These are phyloP conservation scores for Catostomus latipinnis DNA, from an alignment of 2,797 vertebrate genomes.

Conservation along the genomic window DNA sequence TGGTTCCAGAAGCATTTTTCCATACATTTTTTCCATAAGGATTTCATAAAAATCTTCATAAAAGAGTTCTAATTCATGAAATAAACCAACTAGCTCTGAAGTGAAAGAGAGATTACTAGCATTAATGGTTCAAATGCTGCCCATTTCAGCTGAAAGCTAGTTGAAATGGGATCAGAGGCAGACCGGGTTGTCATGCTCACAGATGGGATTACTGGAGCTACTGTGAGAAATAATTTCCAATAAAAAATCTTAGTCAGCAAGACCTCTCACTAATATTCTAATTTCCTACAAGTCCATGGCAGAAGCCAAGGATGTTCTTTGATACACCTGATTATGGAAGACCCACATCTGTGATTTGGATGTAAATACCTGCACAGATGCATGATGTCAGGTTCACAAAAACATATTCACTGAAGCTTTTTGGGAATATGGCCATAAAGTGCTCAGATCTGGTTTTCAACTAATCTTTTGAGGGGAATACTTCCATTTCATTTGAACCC, in stretches of 20 bases:
- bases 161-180: slow-evolving; percentile 50
- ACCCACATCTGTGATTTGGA: not conserved
- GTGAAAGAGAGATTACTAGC: too few relatives aligned
- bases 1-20: too few relatives aligned
- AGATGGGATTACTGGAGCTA: slow-evolving; percentile 47
- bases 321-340: slow-evolving; percentile 15
- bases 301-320: not conserved
- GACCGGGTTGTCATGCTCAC: slow-evolving; percentile 34
- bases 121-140: not conserved
- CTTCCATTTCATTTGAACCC: not conserved
- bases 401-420: slow-evolving; percentile 11
- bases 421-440: not conserved
- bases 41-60: too few relatives aligned
- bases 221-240: not conserved
- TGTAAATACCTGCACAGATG: not conserved
- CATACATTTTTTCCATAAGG: too few relatives aligned
- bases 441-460: slow-evolving; percentile 37
- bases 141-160: slow-evolving; percentile 43
- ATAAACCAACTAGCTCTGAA: too few relatives aligned
- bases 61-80: too few relatives aligned
- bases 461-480: slow-evolving; percentile 13
- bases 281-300: slow-evolving; percentile 26
- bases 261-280: slow-evolving; percentile 31
- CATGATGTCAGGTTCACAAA: slow-evolving; percentile 25
- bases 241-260: slow-evolving; percentile 43